Percentiles rank a stretch among this genome's conserved stretches.
These are phyloP conservation scores for Cinclus cinclus DNA, from an alignment of 2,113 vertebrate genomes.

Conservation along the genomic window DNA sequence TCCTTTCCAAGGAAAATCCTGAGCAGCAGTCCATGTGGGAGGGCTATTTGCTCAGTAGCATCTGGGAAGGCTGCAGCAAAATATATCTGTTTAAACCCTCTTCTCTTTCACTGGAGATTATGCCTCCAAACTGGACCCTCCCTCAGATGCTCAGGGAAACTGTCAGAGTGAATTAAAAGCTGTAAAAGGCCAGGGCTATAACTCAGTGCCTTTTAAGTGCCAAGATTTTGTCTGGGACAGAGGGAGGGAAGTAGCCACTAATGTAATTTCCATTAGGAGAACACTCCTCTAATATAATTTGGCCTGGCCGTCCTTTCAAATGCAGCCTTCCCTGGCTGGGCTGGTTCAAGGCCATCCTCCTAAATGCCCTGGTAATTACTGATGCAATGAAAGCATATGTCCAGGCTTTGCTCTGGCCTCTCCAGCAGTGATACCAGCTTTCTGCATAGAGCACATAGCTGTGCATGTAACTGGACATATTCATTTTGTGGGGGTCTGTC, in stretches of 20 bases:
- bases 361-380: conserved; percentile 15
- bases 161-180: conserved; percentile 56
- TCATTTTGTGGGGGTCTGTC: background rate
- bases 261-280: conserved; percentile 53
- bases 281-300: conserved; percentile 79
- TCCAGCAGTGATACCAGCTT: background rate
- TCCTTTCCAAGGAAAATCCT: background rate
- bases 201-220: conserved; percentile 64
- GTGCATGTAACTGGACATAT: background rate
- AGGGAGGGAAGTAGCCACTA: conserved; percentile 15
- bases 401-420: background rate
- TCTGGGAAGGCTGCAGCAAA: background rate
- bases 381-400: conserved; percentile 12
- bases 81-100: background rate
- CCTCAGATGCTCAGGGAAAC: conserved; percentile 34
- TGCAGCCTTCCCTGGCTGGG: conserved; percentile 19
- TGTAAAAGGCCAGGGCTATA: conserved; percentile 40
- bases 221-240: conserved; percentile 16
- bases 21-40: background rate
- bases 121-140: background rate
- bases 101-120: background rate
- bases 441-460: background rate
- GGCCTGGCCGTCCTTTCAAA: conserved; percentile 16
- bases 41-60: background rate
- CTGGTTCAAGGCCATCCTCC: conserved; percentile 41